These are phyloP conservation scores for Zophobas morio DNA, from an alignment of 1,140 invertebrate species.

Conservation along the genomic window DNA sequence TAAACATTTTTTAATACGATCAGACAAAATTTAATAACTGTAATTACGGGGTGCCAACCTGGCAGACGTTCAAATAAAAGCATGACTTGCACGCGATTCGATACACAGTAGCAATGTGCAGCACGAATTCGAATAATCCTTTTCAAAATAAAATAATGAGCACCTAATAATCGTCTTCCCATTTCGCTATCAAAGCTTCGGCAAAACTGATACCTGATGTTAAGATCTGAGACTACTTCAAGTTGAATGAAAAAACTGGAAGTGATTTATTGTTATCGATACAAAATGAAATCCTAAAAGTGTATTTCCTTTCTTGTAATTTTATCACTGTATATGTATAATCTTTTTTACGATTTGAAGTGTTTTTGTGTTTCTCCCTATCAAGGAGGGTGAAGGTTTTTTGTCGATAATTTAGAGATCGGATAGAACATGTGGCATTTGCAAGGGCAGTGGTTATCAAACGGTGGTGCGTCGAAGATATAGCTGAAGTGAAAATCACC, in stretches of 20 bases:
- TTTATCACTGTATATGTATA: background rate
- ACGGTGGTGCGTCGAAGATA: conserved; percentile 28
- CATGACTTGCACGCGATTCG: conserved; percentile 48
- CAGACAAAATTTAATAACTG: conserved; percentile 49
- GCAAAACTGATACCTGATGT: background rate
- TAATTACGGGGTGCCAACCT: conserved; percentile 49
- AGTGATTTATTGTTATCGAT: background rate
- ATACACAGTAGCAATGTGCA: conserved; percentile 53
- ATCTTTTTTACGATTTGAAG: background rate
- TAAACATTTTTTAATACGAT: conserved; percentile 36
- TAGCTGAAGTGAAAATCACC: background rate
- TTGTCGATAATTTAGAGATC: conserved; percentile 27
- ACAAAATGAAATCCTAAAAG: background rate
- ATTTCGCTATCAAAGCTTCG: conserved; percentile 20
- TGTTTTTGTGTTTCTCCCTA: conserved; percentile 8
- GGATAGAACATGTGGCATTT: conserved; percentile 35
- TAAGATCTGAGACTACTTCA: too few relatives aligned
- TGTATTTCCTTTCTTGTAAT: conserved; percentile 1
- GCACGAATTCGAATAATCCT: conserved; percentile 46
- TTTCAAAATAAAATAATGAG: conserved; percentile 31
- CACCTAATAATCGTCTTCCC: conserved; percentile 19
- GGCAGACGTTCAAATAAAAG: conserved; percentile 42
- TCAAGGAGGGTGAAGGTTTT: conserved; percentile 21
- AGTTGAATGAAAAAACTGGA: too few relatives aligned
- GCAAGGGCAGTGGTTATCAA: conserved; percentile 23